Conservation (phyloP, 2,888 invertebrate genomes). For the Troilus luridus region DNA sequence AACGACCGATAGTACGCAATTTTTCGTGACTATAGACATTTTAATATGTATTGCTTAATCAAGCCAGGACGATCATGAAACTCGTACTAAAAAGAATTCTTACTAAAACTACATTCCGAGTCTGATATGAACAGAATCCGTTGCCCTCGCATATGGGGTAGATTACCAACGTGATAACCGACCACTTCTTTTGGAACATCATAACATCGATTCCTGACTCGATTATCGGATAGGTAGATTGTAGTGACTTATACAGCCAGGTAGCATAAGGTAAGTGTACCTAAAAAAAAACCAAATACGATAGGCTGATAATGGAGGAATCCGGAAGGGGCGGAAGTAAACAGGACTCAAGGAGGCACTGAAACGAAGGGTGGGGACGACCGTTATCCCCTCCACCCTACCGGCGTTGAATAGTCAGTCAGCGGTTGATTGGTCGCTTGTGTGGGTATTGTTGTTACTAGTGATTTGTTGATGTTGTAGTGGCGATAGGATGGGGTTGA, state of each 20-base stretch:
- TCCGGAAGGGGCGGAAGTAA: slow-evolving; percentile 46
- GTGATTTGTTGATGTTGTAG: slow-evolving; percentile 30
- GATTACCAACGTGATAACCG: not conserved
- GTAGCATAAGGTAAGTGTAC: not conserved
- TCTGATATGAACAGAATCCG: too few species aligned
- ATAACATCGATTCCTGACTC: not conserved
- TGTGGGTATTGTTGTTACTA: not conserved
- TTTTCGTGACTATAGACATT: too few species aligned
- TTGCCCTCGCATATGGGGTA: not conserved
- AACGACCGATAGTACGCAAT: too few species aligned
- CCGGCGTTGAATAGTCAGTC: slow-evolving; percentile 19
- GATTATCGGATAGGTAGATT: not conserved
- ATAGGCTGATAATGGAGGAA: slow-evolving; percentile 10
- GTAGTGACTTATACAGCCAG: not conserved
- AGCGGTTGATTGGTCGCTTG: slow-evolving; percentile 2
- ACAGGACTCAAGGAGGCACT: slow-evolving; percentile 42
- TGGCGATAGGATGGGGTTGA: slow-evolving; percentile 27
- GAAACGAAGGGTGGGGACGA: slow-evolving; percentile 2
- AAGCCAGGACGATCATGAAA: too few species aligned
- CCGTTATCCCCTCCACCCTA: slow-evolving; percentile 19
- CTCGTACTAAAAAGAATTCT: too few species aligned
- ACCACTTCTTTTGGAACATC: not conserved
- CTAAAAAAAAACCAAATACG: not conserved
- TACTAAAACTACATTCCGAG: too few species aligned
- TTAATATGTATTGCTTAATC: too few species aligned